Evolutionary conservation across 2,888 invertebrate genomes (phyloP).

Genomic region (Diloba caeruleocephala): DNA sequence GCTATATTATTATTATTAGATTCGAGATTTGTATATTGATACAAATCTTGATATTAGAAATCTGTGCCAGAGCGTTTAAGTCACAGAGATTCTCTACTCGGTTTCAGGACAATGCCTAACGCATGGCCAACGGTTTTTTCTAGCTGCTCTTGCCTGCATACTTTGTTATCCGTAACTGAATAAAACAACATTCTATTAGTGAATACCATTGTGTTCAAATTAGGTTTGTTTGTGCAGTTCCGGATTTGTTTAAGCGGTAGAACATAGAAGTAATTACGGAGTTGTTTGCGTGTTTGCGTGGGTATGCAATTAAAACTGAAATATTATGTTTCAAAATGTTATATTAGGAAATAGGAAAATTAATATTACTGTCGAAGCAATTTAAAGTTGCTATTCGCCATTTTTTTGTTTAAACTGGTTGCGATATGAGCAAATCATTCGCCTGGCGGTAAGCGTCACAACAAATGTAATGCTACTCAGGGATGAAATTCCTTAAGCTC

Average conservation of each 20-base stretch:
- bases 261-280: background rate
- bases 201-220: conserved; percentile 40
- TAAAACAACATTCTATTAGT: conserved; percentile 51
- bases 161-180: conserved; percentile 50
- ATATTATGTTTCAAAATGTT: conserved; percentile 13
- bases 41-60: too few relatives aligned
- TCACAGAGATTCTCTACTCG: too few relatives aligned
- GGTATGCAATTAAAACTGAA: conserved; percentile 20
- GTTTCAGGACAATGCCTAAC: too few relatives aligned
- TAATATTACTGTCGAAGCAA: background rate
- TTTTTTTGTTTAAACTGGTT: too few relatives aligned
- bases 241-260: conserved; percentile 26
- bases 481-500: too few relatives aligned
- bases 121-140: conserved; percentile 44
- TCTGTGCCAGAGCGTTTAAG: too few relatives aligned
- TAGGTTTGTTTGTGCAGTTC: conserved; percentile 24
- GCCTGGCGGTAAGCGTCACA: too few relatives aligned
- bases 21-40: too few relatives aligned
- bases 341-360: background rate
- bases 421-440: too few relatives aligned
- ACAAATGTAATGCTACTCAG: too few relatives aligned
- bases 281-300: conserved; percentile 5
- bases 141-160: conserved; percentile 30
- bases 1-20: too few relatives aligned
- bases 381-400: background rate